Base-by-base conservation (phyloP, 2,113 vertebrate genomes). In the Dryoscopus gambensis region DNA sequence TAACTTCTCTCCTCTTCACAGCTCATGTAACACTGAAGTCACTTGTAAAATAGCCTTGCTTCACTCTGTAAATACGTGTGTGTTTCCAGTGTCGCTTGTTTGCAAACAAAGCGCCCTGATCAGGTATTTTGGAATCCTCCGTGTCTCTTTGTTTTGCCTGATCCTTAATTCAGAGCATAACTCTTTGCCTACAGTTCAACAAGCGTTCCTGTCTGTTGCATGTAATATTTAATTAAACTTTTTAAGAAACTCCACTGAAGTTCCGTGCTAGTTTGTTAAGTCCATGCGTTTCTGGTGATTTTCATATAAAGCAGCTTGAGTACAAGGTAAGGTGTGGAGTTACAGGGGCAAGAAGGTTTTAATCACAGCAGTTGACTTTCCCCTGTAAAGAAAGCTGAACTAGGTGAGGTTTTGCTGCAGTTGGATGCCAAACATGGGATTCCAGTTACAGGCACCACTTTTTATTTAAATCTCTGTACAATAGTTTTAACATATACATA, bases 221-320 rank as follows among this genome's bases (percentile, higher is more conserved):
- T 92, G 88, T 90, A 81, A 84, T 81, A 92, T 86, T 94, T 92
- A 95, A 95, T 94, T 94, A 96, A 94, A 97, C 73, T 78, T 90
- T 73, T 80, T 49, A 56, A 70, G 10, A 87, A 94, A 91, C 55
- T 50, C 49, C 11, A 25, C 9, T 77, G 21, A 28, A 27, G 24
- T 39, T 60, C 24, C 68, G 10, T 10, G 13, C 35, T 52, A 1
- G 8, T 83, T 37, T 71, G 25, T 37, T 15, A 65, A 39, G 25
- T 35, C 27, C 4, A 0, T 5, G 24, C 11, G 5, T 30, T 65
- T 47, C 64, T 59, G n/a, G 2, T 47, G 5, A 14, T n/a, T 55
- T 42, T 81, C 42, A 37, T 6, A 63, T 6, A 7, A 50, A 47
- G 50, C 0, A 0, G 10, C 50, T 23, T 52, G 18, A 47, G 13